Evolutionary conservation across 2,888 invertebrate genomes (phyloP).

Genomic region (Lochmaea crataegi): DNA sequence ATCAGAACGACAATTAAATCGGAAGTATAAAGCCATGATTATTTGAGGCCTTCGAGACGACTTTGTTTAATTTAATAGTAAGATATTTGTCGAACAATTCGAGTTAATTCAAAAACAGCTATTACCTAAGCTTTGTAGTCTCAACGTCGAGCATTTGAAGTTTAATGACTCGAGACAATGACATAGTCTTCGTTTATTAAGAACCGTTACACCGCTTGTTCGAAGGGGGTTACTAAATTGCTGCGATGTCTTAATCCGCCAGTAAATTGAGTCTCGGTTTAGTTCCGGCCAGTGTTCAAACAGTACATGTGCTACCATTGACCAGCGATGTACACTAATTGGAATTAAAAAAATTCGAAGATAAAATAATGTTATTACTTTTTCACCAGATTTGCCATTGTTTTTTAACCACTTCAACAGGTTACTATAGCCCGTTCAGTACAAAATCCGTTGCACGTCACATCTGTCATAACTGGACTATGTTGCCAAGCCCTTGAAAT

Average conservation of each 20-base stretch:
- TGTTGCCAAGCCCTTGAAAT: too few species aligned
- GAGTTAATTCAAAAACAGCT: conserved; percentile 62
- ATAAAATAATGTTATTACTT: neutral
- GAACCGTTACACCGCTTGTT: conserved; percentile 66
- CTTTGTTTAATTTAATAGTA: conserved; percentile 55
- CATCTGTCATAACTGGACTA: too few species aligned
- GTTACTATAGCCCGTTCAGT: too few species aligned
- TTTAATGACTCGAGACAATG: conserved; percentile 67
- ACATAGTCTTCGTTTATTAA: conserved; percentile 67
- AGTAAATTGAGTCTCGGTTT: conserved; percentile 66
- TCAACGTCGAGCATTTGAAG: conserved; percentile 61
- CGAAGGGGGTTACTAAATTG: conserved; percentile 66
- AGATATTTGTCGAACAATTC: conserved; percentile 61
- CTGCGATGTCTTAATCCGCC: conserved; percentile 66
- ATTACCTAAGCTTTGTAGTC: conserved; percentile 63
- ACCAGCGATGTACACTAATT: conserved; percentile 13
- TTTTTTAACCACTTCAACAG: too few species aligned
- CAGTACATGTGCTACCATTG: conserved; percentile 52
- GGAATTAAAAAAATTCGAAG: neutral
- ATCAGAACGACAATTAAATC: neutral
- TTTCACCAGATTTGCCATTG: too few species aligned
- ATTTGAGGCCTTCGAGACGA: conserved; percentile 37
- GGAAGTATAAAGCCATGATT: conserved; percentile 6
- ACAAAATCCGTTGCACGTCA: too few species aligned
- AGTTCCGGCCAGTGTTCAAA: conserved; percentile 62